These are phyloP conservation scores for Dipodomys spectabilis DNA, from an alignment of 2,113 vertebrate species.

Conservation along the genomic window DNA sequence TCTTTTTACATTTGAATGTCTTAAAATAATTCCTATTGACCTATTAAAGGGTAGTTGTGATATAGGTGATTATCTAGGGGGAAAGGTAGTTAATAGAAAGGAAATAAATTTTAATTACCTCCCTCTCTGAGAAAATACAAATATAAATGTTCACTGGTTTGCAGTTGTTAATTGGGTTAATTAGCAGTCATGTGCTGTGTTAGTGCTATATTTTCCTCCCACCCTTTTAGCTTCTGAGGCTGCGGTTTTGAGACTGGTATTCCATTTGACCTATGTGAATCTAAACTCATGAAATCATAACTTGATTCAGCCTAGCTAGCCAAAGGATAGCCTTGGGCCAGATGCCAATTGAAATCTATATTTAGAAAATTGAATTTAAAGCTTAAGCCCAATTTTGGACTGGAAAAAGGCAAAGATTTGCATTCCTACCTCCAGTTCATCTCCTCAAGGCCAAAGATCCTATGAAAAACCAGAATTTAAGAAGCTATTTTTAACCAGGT, in stretches of 20 bases:
- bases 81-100: slow-evolving; percentile 75
- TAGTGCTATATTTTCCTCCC: slow-evolving; percentile 79
- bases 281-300: slow-evolving; percentile 28
- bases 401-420: slow-evolving; percentile 18
- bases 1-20: slow-evolving; percentile 84
- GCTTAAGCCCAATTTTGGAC: neutral
- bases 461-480: neutral
- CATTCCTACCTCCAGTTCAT: neutral
- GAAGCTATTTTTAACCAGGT: neutral
- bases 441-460: slow-evolving; percentile 18
- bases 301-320: neutral
- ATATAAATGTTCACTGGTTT: slow-evolving; percentile 79
- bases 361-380: slow-evolving; percentile 20
- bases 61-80: slow-evolving; percentile 75
- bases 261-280: slow-evolving; percentile 29
- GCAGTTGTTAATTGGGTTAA: slow-evolving; percentile 86
- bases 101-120: slow-evolving; percentile 73
- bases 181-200: slow-evolving; percentile 82
- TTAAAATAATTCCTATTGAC: slow-evolving; percentile 84
- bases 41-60: slow-evolving; percentile 82
- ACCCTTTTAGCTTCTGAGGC: slow-evolving; percentile 80
- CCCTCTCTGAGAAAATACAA: slow-evolving; percentile 81
- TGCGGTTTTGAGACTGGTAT: slow-evolving; percentile 73
- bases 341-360: neutral
- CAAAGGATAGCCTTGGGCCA: neutral